Conservation (phyloP, 35 echinoderm and acorn worm species). For the Ophioderma brevispina region DNA sequence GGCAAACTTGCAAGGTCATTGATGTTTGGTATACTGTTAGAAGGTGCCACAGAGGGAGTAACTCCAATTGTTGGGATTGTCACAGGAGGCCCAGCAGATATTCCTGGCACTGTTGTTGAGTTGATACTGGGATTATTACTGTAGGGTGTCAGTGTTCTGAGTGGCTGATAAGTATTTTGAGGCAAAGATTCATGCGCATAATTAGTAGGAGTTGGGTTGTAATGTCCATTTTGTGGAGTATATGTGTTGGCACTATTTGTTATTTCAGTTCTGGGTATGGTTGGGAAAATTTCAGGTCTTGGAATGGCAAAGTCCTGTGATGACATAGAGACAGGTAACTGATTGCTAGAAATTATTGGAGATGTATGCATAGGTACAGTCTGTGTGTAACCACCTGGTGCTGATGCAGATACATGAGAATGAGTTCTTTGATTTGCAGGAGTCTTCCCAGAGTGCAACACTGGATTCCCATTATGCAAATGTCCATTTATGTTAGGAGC, state of each 20-base stretch:
- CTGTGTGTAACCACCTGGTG: neutral
- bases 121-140: no score
- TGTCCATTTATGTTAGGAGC: no score
- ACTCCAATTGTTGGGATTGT: neutral
- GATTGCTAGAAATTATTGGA: neutral
- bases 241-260: neutral
- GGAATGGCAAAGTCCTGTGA: neutral
- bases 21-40: neutral
- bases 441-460: neutral
- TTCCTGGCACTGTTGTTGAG: neutral
- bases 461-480: neutral
- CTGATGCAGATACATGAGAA: neutral
- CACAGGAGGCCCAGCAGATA: neutral
- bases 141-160: no score
- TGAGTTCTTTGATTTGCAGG: neutral
- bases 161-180: no score
- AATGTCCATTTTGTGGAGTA: neutral
- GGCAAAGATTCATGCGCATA: no score
- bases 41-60: neutral
- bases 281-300: neutral
- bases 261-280: neutral
- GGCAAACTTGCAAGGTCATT: neutral
- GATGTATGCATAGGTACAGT: neutral
- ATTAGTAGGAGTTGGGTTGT: no score
- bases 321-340: neutral